Percentiles rank a stretch among this genome's conserved stretches.
These are phyloP conservation scores for Clarias laeviceps DNA, from an alignment of 2,797 vertebrate genomes.

Conservation along the genomic window DNA sequence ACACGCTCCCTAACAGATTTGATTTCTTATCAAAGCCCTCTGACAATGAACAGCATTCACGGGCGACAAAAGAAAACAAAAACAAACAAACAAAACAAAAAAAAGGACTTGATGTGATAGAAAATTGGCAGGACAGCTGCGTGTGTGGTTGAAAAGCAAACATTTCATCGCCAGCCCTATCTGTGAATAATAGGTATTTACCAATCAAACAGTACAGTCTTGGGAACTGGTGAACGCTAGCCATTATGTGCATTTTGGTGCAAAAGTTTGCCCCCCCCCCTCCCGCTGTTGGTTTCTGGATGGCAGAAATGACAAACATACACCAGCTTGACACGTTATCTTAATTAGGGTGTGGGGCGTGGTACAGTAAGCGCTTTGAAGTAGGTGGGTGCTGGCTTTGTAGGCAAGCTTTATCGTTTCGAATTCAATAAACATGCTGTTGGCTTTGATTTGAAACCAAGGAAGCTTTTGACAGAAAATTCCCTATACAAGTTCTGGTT, in stretches of 20 bases:
- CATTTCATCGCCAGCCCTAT: not conserved
- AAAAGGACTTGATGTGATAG: not conserved
- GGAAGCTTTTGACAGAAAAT: too few relatives aligned
- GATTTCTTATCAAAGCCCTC: not conserved
- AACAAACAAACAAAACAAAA: not conserved
- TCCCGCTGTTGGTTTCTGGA: not conserved
- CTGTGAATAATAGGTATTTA: slow-evolving; percentile 21
- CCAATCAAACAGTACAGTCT: slow-evolving; percentile 9
- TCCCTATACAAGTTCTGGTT: too few relatives aligned
- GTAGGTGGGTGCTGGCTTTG: too few relatives aligned
- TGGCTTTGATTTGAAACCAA: too few relatives aligned
- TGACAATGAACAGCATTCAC: slow-evolving; percentile 11
- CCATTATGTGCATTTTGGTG: not conserved
- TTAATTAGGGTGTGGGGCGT: not conserved
- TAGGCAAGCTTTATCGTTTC: too few relatives aligned
- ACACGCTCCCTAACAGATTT: slow-evolving; percentile 1
- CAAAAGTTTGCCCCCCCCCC: not conserved
- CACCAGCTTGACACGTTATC: not conserved
- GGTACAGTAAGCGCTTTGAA: too few relatives aligned
- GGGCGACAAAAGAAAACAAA: not conserved
- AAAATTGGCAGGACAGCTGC: not conserved
- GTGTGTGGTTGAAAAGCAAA: not conserved
- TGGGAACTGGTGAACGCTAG: not conserved
- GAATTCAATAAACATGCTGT: too few relatives aligned
- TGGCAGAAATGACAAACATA: not conserved